Evolutionary conservation across 2,888 invertebrate species (phyloP), one percentile per base, ranked within the genome.

Genomic region (Lydus trimaculatus): DNA sequence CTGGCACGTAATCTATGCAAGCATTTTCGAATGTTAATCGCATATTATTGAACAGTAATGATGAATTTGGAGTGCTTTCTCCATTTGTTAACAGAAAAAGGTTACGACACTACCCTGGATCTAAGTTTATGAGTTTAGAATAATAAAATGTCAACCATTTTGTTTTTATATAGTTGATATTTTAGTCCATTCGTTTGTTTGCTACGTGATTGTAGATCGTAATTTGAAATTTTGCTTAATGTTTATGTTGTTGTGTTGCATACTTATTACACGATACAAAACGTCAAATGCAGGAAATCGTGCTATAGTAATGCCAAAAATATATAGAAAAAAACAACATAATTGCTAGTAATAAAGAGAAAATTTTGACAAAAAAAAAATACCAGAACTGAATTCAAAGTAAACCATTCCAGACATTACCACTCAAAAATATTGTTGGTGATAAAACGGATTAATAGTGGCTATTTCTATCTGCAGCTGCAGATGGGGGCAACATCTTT

Each of bases 81-180:
- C 71, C 65, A 67, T 71, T 65, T 64, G 67, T 67, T 64, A 58
- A 59, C 52, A 58, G 64, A 64, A 67, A 64, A 66, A 69, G 70
- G 75, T 77, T 75, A 75, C 74, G 78, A 76, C 78, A 79, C 76
- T 78, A 77, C 75, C 78, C 80, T 79, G 78, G 73, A 78, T 80
- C 76, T 76, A 74, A 78, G 73, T 70, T 76, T 76, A 75, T 74
- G 74, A 74, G 74, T 77, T 72, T 72, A 70, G 80, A 80, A 80
- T 80, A 81, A 79, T 79, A 80, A 80, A 78, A 72, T 68, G 72
- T 63, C 79, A 73, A 77, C 81, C 80, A 80, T 80, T 78, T 80
- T 80, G 79, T 79, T 78, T 77, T 76, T 77, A 75, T 72, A 77
- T 76, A 76, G 75, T 75, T 74, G 66, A 73, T 73, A 76, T 77